Evolutionary conservation across 2,888 invertebrate species (phyloP).

Genomic region (Subacronicta megacephala): DNA sequence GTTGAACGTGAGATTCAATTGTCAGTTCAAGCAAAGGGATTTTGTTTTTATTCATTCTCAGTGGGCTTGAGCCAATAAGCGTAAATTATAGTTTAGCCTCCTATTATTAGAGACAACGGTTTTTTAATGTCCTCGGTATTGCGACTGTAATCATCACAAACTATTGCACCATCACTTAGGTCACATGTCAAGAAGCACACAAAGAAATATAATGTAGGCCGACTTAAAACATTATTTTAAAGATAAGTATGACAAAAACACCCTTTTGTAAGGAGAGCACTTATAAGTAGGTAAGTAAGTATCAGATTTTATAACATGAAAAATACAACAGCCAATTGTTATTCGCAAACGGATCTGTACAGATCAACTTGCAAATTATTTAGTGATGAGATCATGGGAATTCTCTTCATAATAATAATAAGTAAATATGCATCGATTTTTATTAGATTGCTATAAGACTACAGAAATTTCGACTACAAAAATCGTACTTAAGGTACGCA

Average conservation of each 20-base stretch:
- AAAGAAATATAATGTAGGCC: neutral
- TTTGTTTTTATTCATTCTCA: too few species aligned
- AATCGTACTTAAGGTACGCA: too few species aligned
- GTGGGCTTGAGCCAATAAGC: too few species aligned
- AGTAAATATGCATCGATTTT: neutral
- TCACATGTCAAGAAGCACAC: neutral
- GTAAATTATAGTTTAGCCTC: too few species aligned
- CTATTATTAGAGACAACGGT: too few species aligned
- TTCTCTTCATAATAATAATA: constrained; percentile 6
- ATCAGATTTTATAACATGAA: neutral
- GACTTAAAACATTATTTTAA: neutral
- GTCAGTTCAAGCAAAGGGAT: too few species aligned
- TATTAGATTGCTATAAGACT: constrained; percentile 37
- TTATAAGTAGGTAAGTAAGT: neutral
- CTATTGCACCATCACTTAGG: neutral
- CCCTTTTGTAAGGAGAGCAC: neutral
- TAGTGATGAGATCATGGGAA: constrained; percentile 36
- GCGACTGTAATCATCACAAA: too few species aligned
- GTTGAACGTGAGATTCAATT: too few species aligned
- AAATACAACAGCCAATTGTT: constrained; percentile 21
- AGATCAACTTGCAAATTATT: constrained; percentile 56
- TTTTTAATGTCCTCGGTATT: too few species aligned
- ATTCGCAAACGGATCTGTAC: constrained; percentile 27
- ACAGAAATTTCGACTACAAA: too few species aligned
- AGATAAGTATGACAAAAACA: neutral